Evolutionary conservation across 2,888 invertebrate genomes (phyloP).

Genomic region (Odontocolon sp.): DNA sequence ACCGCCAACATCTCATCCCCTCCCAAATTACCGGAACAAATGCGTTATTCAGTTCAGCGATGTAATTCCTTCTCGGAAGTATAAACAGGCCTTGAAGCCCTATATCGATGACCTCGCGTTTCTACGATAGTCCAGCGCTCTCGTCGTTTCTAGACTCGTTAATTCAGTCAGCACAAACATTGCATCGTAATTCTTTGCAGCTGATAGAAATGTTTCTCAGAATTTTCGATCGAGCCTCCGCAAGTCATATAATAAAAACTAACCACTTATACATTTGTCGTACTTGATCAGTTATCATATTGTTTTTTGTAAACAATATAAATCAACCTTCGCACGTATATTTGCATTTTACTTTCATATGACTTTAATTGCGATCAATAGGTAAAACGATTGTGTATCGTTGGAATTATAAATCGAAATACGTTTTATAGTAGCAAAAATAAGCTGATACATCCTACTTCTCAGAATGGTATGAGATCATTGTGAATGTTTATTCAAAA

Average conservation of each 20-base stretch:
- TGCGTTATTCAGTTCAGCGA: not conserved
- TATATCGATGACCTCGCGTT: not conserved
- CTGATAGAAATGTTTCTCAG: not conserved
- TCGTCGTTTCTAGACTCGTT: not conserved
- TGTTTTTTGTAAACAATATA: too few relatives aligned
- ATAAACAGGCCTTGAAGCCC: not conserved
- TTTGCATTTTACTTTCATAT: too few relatives aligned
- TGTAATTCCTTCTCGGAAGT: constrained; percentile 32
- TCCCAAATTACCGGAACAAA: not conserved
- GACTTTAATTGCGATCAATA: too few relatives aligned
- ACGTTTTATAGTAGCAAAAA: too few relatives aligned
- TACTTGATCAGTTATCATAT: not conserved
- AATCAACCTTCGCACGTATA: too few relatives aligned
- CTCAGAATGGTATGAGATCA: too few relatives aligned
- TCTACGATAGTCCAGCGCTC: not conserved
- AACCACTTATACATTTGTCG: too few relatives aligned
- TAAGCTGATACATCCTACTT: too few relatives aligned
- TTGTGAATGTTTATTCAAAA: too few relatives aligned
- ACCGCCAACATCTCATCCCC: not conserved
- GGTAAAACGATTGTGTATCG: too few relatives aligned
- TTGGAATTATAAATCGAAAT: too few relatives aligned
- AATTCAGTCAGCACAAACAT: not conserved
- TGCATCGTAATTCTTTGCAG: not conserved
- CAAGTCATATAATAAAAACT: too few relatives aligned
- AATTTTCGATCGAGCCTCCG: not conserved